phyloP scores from a whole-genome alignment of 2,113 vertebrate genomes.

The Pao palembangensis region DNA sequence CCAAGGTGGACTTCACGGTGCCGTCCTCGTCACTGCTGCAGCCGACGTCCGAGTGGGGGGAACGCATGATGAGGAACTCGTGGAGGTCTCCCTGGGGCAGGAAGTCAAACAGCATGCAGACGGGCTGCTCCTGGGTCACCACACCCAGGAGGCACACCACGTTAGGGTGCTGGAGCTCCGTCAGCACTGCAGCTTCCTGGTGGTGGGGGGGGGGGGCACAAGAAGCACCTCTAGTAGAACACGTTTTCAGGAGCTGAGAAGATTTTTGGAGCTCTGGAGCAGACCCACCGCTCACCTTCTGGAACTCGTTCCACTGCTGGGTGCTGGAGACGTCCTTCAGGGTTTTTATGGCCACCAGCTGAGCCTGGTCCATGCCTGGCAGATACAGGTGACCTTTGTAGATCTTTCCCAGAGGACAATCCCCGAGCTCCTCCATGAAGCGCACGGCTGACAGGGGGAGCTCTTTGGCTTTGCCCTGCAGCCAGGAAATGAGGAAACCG shows the following conservation, averaged over 20 bases:
- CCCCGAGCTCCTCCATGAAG: slow-evolving; percentile 98
- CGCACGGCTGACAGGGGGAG: slow-evolving; percentile 93
- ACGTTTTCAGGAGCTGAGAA: background rate
- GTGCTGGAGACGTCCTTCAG: slow-evolving; percentile 88
- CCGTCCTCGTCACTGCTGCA: slow-evolving; percentile 98
- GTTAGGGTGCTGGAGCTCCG: slow-evolving; percentile 92
- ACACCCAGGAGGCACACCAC: slow-evolving; percentile 92
- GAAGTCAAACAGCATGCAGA: slow-evolving; percentile 96
- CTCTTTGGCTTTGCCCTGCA: slow-evolving; percentile 93
- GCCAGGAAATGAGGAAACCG: slow-evolving; percentile 6
- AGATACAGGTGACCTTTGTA: slow-evolving; percentile 98
- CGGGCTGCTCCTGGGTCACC: slow-evolving; percentile 93
- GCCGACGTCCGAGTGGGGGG: slow-evolving; percentile 92
- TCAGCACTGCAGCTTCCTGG: slow-evolving; percentile 83
- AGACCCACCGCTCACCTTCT: slow-evolving; percentile 70
- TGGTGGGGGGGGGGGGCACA: background rate
- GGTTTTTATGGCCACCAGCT: slow-evolving; percentile 95
- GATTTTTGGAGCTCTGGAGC: background rate
- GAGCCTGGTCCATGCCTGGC: slow-evolving; percentile 95
- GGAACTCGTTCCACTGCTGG: slow-evolving; percentile 93
- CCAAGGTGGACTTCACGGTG: slow-evolving; percentile 93
- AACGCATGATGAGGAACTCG: slow-evolving; percentile 98
- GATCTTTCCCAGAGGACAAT: slow-evolving; percentile 90
- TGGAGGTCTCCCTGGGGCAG: slow-evolving; percentile 94
- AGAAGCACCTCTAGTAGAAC: too few relatives aligned